These are phyloP conservation scores for Actinemys pallida DNA, from an alignment of 2,113 vertebrate species.

Conservation along the genomic window DNA sequence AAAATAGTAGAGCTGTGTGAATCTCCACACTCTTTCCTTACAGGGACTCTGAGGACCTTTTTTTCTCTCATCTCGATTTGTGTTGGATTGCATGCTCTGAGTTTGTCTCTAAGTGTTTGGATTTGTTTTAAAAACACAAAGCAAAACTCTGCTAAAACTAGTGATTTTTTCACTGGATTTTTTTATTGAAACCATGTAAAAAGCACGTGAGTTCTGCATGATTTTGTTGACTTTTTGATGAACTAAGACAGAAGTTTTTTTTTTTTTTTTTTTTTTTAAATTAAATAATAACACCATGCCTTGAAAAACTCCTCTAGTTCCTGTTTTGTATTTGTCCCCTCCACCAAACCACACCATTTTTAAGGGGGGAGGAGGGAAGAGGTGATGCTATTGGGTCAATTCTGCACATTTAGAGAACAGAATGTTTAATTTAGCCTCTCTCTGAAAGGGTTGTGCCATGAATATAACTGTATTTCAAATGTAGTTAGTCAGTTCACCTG, in stretches of 20 bases:
- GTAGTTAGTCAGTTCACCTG: slow-evolving; percentile 36
- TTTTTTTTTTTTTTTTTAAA: background rate
- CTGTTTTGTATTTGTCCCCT: background rate
- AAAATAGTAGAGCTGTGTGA: background rate
- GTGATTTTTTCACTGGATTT: background rate
- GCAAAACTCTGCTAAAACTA: background rate
- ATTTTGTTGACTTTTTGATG: background rate
- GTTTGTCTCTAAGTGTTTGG: background rate
- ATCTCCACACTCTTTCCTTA: fast-evolving
- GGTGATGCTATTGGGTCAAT: slow-evolving; percentile 16
- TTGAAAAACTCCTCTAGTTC: background rate
- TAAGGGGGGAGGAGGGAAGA: slow-evolving; percentile 26
- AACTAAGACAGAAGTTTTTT: background rate
- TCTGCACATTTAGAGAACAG: slow-evolving; percentile 46
- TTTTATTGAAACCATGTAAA: background rate
- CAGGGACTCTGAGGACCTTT: background rate
- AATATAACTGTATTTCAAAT: slow-evolving; percentile 20
- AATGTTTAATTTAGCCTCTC: slow-evolving; percentile 33
- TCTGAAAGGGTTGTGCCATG: background rate
- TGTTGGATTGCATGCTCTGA: background rate
- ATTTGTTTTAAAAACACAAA: background rate
- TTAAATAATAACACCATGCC: background rate
- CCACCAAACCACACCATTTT: background rate
- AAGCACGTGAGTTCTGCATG: fast-evolving
- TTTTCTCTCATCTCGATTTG: background rate